phyloP scores from a whole-genome alignment of 2,888 invertebrate species.

The Tricholauxania praeusta region DNA sequence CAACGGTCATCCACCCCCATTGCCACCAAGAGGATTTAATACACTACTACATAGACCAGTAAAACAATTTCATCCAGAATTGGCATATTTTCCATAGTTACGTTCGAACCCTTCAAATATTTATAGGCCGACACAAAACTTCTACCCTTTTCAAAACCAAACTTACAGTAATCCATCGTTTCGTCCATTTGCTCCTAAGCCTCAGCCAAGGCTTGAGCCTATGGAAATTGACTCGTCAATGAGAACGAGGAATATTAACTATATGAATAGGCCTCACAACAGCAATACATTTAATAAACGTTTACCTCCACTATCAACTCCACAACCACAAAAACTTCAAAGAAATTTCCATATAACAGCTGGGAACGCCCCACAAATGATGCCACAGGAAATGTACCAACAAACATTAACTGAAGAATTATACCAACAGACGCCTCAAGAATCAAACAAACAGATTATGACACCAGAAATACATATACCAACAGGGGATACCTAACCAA shows the following conservation, averaged over 20 bases:
- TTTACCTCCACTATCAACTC: background rate
- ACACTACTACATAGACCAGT: background rate
- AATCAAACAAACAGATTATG: too few species aligned
- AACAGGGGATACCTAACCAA: too few species aligned
- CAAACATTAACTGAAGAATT: too few species aligned
- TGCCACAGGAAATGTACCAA: too few species aligned
- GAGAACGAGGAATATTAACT: conserved; percentile 7
- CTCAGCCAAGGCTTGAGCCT: conserved; percentile 20
- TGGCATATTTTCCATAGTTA: background rate
- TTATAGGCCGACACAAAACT: background rate
- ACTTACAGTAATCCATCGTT: background rate
- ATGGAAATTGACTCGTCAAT: conserved; percentile 24
- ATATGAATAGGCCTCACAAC: conserved; percentile 19
- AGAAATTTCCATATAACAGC: conserved; percentile 21
- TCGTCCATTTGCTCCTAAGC: conserved; percentile 5
- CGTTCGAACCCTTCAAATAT: background rate
- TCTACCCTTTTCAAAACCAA: background rate
- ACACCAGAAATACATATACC: too few species aligned
- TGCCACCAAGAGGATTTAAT: background rate
- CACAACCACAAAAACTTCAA: background rate
- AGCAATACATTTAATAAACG: conserved; percentile 15
- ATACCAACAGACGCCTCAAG: too few species aligned
- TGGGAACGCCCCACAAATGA: background rate
- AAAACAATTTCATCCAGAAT: background rate
- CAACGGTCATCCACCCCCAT: background rate